Evolutionary conservation across 2,113 vertebrate species (phyloP).

Genomic region (Tetrao urogallus): DNA sequence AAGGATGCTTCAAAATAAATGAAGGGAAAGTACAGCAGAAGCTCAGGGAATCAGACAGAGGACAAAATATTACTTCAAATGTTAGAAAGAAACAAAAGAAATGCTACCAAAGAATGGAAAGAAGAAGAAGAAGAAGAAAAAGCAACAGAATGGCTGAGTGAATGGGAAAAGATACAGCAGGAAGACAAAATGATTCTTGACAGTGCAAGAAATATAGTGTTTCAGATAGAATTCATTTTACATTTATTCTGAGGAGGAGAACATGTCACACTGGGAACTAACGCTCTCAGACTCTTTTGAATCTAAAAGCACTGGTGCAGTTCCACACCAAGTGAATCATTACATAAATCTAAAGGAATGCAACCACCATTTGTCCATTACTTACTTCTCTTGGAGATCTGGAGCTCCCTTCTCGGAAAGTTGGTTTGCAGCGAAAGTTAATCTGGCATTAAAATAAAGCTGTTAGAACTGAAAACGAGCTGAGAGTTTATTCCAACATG

Average conservation of each 20-base stretch:
- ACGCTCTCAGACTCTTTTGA: not conserved
- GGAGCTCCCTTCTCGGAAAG: conserved; percentile 94
- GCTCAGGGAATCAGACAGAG: not conserved
- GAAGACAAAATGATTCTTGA: not conserved
- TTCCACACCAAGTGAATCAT: not conserved
- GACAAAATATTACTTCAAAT: not conserved
- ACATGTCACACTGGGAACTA: not conserved
- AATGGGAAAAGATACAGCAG: not conserved
- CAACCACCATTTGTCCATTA: not conserved
- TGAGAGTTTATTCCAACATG: not conserved
- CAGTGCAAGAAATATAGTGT: not conserved
- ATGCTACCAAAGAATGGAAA: not conserved
- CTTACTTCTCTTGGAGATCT: conserved; percentile 94
- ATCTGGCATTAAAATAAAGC: conserved; percentile 83
- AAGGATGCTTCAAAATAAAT: not conserved
- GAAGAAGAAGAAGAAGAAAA: no score
- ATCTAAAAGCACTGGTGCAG: not conserved
- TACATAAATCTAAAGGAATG: not conserved
- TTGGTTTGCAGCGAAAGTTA: conserved; percentile 97
- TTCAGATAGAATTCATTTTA: not conserved
- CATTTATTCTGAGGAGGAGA: not conserved
- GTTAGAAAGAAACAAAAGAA: not conserved
- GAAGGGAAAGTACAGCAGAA: not conserved
- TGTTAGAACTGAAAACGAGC: conserved; percentile 11
- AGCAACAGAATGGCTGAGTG: not conserved